These are phyloP conservation scores for Protophormia terraenovae DNA, from an alignment of 2,888 invertebrate species.

Conservation along the genomic window DNA sequence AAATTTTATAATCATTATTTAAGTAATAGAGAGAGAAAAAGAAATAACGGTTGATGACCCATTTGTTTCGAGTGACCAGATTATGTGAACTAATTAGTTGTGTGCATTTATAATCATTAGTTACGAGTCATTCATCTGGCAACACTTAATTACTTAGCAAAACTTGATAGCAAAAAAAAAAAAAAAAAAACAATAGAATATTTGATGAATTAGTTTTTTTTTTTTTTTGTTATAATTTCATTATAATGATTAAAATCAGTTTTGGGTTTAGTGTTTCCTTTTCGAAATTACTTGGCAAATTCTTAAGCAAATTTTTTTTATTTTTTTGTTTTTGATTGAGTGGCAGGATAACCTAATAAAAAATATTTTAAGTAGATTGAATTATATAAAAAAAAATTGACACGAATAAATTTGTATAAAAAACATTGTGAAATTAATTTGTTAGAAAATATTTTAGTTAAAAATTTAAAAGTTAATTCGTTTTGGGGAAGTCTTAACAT, in stretches of 20 bases:
- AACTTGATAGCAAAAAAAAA: not conserved
- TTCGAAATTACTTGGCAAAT: not conserved
- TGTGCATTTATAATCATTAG: conserved; percentile 18
- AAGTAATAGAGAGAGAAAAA: not conserved
- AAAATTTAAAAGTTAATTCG: too few species aligned
- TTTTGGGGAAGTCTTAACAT: too few species aligned
- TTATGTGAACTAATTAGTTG: not conserved
- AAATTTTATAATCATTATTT: not conserved
- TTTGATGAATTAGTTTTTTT: not conserved
- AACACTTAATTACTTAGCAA: not conserved
- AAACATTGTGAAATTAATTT: too few species aligned
- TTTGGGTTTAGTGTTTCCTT: not conserved
- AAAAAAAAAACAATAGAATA: not conserved
- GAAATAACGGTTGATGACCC: conserved; percentile 10
- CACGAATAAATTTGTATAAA: too few species aligned
- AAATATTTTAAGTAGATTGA: too few species aligned
- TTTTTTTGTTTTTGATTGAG: too few species aligned
- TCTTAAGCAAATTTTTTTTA: not conserved
- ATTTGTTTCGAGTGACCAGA: not conserved
- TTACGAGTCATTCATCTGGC: not conserved
- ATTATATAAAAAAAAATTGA: too few species aligned
- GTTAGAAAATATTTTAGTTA: too few species aligned
- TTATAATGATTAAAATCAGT: not conserved
- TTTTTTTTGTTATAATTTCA: not conserved
- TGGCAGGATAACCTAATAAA: too few species aligned